Conservation (phyloP, 2,113 vertebrate species). For the Muscicapa adusta region DNA sequence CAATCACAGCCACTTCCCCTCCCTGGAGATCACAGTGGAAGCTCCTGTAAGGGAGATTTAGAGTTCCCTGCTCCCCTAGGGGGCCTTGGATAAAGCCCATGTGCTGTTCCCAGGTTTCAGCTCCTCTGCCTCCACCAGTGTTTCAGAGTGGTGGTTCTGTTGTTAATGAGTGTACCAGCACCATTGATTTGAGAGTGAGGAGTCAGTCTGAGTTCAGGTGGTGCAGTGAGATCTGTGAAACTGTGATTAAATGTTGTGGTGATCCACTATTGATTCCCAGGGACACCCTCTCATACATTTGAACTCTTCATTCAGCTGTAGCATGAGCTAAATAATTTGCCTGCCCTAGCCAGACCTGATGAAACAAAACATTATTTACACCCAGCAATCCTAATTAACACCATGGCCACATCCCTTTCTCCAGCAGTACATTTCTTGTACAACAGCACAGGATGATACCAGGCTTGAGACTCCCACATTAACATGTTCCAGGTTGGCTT, state of each 20-base stretch:
- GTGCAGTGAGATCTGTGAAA: neutral
- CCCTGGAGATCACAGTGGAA: accelerated
- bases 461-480: neutral
- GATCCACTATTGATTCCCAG: neutral
- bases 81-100: neutral
- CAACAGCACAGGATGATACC: neutral
- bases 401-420: accelerated
- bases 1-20: neutral
- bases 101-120: neutral
- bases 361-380: conserved; percentile 10
- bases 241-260: conserved; percentile 32
- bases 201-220: neutral
- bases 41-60: neutral
- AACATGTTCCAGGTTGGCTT: neutral
- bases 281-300: neutral
- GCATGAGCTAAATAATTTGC: neutral
- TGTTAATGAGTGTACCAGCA: neutral
- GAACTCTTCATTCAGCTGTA: conserved; percentile 19
- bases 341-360: neutral
- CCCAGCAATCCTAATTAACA: neutral
- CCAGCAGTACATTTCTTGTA: neutral
- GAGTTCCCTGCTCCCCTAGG: neutral
- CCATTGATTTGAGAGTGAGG: conserved; percentile 18
- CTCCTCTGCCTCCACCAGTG: neutral
- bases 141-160: neutral